These are phyloP conservation scores for Nomada fucata DNA, from an alignment of 2,888 invertebrate genomes.

Conservation along the genomic window DNA sequence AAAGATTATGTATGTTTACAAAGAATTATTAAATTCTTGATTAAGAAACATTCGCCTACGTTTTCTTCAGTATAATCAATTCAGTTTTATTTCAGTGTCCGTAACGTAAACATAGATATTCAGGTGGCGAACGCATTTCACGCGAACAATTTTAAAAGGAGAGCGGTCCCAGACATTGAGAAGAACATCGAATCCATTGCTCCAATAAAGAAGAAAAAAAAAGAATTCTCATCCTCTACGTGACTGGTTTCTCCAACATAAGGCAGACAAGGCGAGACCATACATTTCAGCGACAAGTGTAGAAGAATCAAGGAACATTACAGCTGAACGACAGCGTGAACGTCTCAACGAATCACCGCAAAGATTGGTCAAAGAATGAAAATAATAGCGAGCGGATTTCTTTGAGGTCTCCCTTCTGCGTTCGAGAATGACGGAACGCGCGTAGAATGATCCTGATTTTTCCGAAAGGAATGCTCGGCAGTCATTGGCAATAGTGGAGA, in stretches of 20 bases:
- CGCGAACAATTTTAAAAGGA: not conserved
- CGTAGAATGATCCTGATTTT: slow-evolving; percentile 67
- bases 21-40: slow-evolving; percentile 42
- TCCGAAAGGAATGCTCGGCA: slow-evolving; percentile 37
- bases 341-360: slow-evolving; percentile 13
- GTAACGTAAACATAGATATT: slow-evolving; percentile 6
- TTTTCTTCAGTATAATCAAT: not conserved
- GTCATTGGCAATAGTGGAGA: slow-evolving; percentile 32
- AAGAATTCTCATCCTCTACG: not conserved
- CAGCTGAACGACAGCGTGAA: not conserved
- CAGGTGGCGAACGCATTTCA: not conserved
- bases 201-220: not conserved
- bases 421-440: slow-evolving; percentile 17
- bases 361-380: slow-evolving; percentile 47
- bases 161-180: not conserved
- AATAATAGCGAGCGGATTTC: slow-evolving; percentile 60
- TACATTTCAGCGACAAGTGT: slow-evolving; percentile 22
- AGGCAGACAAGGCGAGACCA: not conserved
- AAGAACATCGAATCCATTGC: not conserved
- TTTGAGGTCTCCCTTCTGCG: slow-evolving; percentile 52
- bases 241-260: no score
- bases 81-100: slow-evolving; percentile 4
- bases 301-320: slow-evolving; percentile 1
- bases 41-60: not conserved
- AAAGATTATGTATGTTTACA: slow-evolving; percentile 34